Percentiles rank a stretch among this genome's conserved stretches.
Conservation (phyloP, 2,113 vertebrate species). For the Pteruthius melanotis region DNA sequence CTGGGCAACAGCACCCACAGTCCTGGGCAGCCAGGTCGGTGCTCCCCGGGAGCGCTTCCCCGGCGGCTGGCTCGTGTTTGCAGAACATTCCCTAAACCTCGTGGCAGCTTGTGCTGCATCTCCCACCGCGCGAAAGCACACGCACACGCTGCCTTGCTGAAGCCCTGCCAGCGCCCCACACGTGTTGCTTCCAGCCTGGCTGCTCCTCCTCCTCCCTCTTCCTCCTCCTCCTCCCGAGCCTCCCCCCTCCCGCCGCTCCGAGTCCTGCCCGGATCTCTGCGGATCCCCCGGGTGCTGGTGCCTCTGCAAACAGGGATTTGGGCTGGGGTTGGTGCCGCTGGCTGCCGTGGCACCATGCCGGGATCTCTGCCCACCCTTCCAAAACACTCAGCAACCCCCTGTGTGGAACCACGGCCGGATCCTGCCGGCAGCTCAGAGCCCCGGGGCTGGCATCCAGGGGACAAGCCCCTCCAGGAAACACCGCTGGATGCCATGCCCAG, state of each 20-base stretch:
- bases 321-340: rapidly evolving
- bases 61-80: not conserved
- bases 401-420: rapidly evolving
- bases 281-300: rapidly evolving
- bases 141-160: not conserved
- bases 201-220: not conserved
- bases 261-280: not conserved
- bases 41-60: not conserved
- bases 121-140: not conserved
- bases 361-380: not conserved
- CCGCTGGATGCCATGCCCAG: not conserved
- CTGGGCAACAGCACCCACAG: not conserved
- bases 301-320: not conserved
- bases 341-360: rapidly evolving
- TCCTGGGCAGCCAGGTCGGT: not conserved
- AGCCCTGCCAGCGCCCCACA: constrained; percentile 19
- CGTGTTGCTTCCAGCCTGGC: not conserved
- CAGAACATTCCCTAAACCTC: not conserved
- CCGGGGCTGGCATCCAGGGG: rapidly evolving
- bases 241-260: not conserved
- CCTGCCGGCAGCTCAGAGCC: not conserved
- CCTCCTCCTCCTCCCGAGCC: not conserved
- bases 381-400: not conserved
- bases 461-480: rapidly evolving
- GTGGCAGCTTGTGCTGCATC: not conserved